These are phyloP conservation scores for Helicorthomorpha holstii DNA, from an alignment of 1,140 invertebrate species.

Conservation along the genomic window DNA sequence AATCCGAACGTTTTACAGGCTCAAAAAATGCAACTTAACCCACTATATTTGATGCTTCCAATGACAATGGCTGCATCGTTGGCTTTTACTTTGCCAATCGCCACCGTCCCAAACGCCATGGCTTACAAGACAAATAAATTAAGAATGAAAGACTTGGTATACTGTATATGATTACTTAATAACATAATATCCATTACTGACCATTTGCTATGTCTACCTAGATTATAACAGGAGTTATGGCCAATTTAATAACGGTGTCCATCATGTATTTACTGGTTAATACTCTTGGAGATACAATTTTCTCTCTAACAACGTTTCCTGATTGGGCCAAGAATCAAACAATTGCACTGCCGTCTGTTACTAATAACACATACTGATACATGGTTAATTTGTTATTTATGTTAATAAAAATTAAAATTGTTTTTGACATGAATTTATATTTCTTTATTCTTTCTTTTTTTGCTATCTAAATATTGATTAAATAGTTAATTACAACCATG, in stretches of 20 bases:
- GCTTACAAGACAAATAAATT: not conserved
- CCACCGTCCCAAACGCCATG: not conserved
- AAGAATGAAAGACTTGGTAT: not conserved
- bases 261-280: not conserved
- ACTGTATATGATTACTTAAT: not conserved
- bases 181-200: too few relatives aligned
- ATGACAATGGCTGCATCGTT: not conserved
- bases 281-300: not conserved
- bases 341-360: too few relatives aligned
- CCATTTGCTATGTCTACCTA: not conserved
- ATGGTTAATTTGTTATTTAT: too few relatives aligned
- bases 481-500: too few relatives aligned
- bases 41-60: not conserved
- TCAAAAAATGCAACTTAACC: not conserved
- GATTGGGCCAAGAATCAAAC: too few relatives aligned
- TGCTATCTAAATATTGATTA: too few relatives aligned
- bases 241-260: not conserved
- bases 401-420: too few relatives aligned
- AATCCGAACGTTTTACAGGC: not conserved
- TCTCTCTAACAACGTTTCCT: not conserved
- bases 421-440: too few relatives aligned
- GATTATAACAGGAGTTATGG: not conserved
- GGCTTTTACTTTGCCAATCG: not conserved
- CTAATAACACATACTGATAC: too few relatives aligned
- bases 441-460: too few relatives aligned